phyloP scores from a whole-genome alignment of 2,113 vertebrate genomes.

The Phalacrocorax pelagicus region DNA sequence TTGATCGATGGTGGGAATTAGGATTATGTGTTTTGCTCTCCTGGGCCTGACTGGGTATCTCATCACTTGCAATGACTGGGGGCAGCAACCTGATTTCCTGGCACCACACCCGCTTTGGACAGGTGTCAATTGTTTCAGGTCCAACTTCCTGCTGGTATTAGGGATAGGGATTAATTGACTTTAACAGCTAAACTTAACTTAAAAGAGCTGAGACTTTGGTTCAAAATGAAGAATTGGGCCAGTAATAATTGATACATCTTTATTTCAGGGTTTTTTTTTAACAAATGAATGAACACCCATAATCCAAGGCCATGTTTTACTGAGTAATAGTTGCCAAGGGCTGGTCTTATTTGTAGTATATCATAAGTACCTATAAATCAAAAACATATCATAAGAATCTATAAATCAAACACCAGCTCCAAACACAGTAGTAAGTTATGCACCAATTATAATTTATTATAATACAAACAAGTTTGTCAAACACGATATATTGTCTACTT shows the following conservation, averaged over 20 bases:
- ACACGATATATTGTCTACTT: constrained; percentile 75
- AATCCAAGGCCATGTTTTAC: background rate
- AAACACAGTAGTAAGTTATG: constrained; percentile 28
- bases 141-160: background rate
- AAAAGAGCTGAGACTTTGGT: background rate
- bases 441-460: constrained; percentile 79
- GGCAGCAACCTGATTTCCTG: background rate
- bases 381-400: background rate
- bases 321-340: background rate
- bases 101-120: background rate
- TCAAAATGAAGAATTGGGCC: background rate
- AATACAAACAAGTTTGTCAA: constrained; percentile 75
- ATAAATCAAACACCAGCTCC: background rate
- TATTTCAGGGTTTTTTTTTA: background rate
- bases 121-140: background rate
- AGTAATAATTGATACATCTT: background rate
- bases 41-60: background rate
- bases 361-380: background rate
- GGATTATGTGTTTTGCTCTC: background rate
- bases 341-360: background rate
- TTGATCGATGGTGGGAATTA: background rate
- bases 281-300: background rate
- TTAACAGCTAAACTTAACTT: background rate
- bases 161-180: background rate
- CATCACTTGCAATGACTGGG: background rate